Percentiles rank a stretch among this genome's conserved stretches.
Conservation (phyloP, 2,797 vertebrate genomes). For the Mus minutoides region DNA sequence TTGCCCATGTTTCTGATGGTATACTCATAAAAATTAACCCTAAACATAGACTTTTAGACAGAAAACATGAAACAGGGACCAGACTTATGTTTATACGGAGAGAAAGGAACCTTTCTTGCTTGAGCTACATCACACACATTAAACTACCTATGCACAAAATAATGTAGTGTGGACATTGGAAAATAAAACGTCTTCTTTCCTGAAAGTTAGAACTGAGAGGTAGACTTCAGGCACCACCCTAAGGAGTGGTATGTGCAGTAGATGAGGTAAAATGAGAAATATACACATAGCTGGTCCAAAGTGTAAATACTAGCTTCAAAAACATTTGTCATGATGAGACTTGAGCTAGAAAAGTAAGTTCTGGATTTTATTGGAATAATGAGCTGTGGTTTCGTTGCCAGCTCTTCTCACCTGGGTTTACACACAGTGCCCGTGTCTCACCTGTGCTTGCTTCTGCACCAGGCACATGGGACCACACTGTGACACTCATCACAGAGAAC, state of each 20-base stretch:
- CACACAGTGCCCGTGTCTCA: neutral
- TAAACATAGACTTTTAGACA: neutral
- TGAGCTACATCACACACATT: neutral
- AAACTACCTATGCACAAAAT: neutral
- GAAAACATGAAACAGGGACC: neutral
- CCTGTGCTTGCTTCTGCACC: neutral
- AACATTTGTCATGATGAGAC: neutral
- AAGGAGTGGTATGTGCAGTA: neutral
- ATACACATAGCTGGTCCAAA: neutral
- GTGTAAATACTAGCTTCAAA: neutral
- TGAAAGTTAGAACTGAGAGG: too few species aligned
- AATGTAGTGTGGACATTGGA: neutral
- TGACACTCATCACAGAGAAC: neutral
- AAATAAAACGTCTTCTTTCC: neutral
- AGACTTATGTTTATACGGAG: neutral
- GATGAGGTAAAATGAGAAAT: neutral
- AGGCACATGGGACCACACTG: neutral
- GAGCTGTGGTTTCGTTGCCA: neutral
- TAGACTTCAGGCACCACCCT: neutral
- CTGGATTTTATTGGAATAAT: neutral
- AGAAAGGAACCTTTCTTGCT: neutral
- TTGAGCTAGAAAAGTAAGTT: neutral
- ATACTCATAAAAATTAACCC: neutral
- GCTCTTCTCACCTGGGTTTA: neutral
- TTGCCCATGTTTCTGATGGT: neutral